Conservation (phyloP, 2,888 invertebrate genomes). For the Pterobdella sp. region DNA sequence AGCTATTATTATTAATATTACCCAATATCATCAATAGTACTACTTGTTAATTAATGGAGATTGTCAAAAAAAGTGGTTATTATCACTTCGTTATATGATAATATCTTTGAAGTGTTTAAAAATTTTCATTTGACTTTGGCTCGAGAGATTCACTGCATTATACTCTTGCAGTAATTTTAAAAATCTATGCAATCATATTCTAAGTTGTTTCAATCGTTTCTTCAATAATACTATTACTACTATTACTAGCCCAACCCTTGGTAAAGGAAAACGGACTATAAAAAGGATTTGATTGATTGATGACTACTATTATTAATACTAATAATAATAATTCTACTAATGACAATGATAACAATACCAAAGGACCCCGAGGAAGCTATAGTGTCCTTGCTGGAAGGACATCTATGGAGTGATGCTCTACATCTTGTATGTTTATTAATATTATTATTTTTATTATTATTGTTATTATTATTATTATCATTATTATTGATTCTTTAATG, state of each 20-base stretch:
- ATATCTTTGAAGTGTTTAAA: too few relatives aligned
- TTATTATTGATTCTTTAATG: not conserved
- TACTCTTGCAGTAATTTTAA: too few relatives aligned
- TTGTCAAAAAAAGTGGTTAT: too few relatives aligned
- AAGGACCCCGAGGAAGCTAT: slow-evolving; percentile 60
- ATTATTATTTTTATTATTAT: not conserved
- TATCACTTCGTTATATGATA: too few relatives aligned
- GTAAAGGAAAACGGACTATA: slow-evolving; percentile 60
- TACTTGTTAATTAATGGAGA: too few relatives aligned
- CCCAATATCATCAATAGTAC: not conserved
- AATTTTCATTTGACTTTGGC: too few relatives aligned
- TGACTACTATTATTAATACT: not conserved
- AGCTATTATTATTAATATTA: not conserved
- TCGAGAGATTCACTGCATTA: too few relatives aligned
- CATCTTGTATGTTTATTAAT: slow-evolving; percentile 54
- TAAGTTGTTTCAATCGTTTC: not conserved
- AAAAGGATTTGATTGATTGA: slow-evolving; percentile 54
- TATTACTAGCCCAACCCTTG: not conserved
- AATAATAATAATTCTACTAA: not conserved
- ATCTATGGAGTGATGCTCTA: slow-evolving; percentile 63
- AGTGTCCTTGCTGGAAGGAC: slow-evolving; percentile 61
- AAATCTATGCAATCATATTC: not conserved
- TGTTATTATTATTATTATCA: not conserved
- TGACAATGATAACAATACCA: not conserved
- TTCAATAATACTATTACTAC: not conserved